Percentiles rank a stretch among this genome's conserved stretches.
Conservation (phyloP, 2,797 vertebrate genomes). For the Myoxocephalus aenaeus region DNA sequence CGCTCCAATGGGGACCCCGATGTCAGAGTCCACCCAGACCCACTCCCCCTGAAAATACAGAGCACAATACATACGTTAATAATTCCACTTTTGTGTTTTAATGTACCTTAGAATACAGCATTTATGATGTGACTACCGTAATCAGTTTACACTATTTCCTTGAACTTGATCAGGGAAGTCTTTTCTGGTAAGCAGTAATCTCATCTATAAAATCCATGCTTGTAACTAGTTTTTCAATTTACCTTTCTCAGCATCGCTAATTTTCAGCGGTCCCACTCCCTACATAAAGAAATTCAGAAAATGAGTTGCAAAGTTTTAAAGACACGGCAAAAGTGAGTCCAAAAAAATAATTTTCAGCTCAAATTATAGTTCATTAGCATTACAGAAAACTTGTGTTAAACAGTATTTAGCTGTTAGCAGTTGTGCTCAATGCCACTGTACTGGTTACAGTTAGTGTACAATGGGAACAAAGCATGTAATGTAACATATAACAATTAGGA, state of each 20-base stretch:
- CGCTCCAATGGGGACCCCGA: constrained; percentile 89
- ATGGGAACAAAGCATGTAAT: not conserved
- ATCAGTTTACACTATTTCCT: constrained; percentile 7
- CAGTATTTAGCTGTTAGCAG: not conserved
- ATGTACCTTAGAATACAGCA: not conserved
- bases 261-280: constrained; percentile 36
- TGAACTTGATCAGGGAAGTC: not conserved
- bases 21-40: constrained; percentile 89
- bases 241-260: constrained; percentile 77
- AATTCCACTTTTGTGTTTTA: not conserved
- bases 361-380: not conserved
- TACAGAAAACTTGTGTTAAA: not conserved
- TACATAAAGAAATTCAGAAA: constrained; percentile 29
- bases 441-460: not conserved
- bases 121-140: not conserved
- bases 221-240: constrained; percentile 12
- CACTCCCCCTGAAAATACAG: constrained; percentile 88
- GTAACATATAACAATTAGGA: not conserved
- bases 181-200: not conserved
- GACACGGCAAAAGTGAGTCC: not conserved
- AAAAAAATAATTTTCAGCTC: not conserved
- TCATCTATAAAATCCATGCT: constrained; percentile 1
- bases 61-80: not conserved
- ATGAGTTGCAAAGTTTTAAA: not conserved
- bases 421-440: not conserved